phyloP scores from a whole-genome alignment of 2,113 vertebrate genomes.

The Tursiops truncatus region DNA sequence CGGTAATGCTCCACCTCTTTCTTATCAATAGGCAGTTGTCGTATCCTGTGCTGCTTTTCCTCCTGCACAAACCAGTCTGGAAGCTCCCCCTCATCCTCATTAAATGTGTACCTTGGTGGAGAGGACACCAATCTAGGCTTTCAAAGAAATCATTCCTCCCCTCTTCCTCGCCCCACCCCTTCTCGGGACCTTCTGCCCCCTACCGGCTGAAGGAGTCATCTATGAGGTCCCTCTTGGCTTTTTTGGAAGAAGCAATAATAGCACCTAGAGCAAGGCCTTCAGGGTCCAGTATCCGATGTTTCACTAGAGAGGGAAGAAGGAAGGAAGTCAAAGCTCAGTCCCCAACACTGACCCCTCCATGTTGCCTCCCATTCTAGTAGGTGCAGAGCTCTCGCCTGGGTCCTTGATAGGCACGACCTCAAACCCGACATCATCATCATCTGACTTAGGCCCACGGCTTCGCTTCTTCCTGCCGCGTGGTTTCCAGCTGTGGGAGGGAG shows the following conservation, averaged over 20 bases:
- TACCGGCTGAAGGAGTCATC: slow-evolving; percentile 95
- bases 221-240: slow-evolving; percentile 90
- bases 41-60: slow-evolving; percentile 90
- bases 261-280: slow-evolving; percentile 94
- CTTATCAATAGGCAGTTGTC: slow-evolving; percentile 88
- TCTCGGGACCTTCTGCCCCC: background rate
- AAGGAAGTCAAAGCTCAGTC: background rate
- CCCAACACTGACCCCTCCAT: background rate
- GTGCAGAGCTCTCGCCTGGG: slow-evolving; percentile 85
- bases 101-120: slow-evolving; percentile 88
- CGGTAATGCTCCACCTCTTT: slow-evolving; percentile 94
- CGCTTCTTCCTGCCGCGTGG: background rate
- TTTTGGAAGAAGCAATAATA: slow-evolving; percentile 91
- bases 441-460: background rate
- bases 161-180: background rate
- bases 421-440: slow-evolving; percentile 69
- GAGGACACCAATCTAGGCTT: background rate
- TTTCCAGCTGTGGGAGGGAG: background rate
- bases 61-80: slow-evolving; percentile 95
- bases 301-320: slow-evolving; percentile 82
- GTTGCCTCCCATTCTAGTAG: background rate
- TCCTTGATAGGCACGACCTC: slow-evolving; percentile 94
- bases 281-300: slow-evolving; percentile 89
- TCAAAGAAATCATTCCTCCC: background rate
- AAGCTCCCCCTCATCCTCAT: slow-evolving; percentile 90